Base-by-base conservation (phyloP, 1,140 invertebrate genomes). In the Drosophila ercepeae region DNA sequence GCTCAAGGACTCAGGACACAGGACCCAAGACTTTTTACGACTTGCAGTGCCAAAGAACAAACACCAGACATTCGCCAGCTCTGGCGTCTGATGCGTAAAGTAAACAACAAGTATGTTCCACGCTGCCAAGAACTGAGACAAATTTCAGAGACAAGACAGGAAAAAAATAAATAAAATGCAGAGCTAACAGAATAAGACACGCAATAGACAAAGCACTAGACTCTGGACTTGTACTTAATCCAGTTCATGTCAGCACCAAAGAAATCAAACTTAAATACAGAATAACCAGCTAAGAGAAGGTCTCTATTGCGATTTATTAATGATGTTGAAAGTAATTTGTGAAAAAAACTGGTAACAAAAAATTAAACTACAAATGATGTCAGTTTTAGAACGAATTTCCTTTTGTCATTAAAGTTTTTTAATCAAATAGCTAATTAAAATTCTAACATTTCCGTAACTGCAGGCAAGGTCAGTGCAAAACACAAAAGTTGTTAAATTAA, bases 21-120 rank as follows among this genome's bases (percentile, higher is more conserved):
- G 42, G 16, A 54, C 21, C 4, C 21, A 42, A 68, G 75, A 67
- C 49, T 68, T 75, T 75, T 65, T 64, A 74, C 70, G 72, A 61
- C 73, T 76, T 74, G 64, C 57, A 55, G 21, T 70, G 50, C 44
- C 51, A 55, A 29, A 72, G 54, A 60, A 72, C 46, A 72, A 60
- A 67, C 71, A 64, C 25, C 64, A 72, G 52, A 53, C 45, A 54
- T 34, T 53, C 39, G 27, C 60, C 13, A 14, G 25, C 19, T 67
- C 3, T 18, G 9, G 63, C 27, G 60, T 48, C 63, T 65, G 63
- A 65, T 53, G 46, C 48, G 60, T 45, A 65, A 44, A 65, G 63
- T 67, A 52, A 58, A 45, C 16, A 60, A 42, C 52, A 48, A 74
- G 57, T 64, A 74, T 32, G 29, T 32, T 7, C 27, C 36, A 45